Evolutionary conservation across 2,113 vertebrate genomes (phyloP), one percentile per base, ranked within the genome.

Genomic region (Syngnathoides biaculeatus): DNA sequence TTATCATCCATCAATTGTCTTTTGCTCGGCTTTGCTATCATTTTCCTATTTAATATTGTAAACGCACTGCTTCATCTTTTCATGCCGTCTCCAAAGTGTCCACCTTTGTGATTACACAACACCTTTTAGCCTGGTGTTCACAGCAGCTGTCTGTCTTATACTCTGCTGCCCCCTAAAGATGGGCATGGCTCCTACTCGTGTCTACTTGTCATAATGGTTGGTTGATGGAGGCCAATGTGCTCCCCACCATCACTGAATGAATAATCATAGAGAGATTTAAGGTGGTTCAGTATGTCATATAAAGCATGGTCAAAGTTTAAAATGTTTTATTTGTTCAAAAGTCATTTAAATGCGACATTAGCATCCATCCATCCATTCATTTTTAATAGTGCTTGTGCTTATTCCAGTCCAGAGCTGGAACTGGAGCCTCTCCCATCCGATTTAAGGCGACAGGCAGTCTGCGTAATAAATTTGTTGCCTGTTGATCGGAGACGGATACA

Each of bases 141-240:
- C 53, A 65, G 72, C 62, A 50, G 52, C 42, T 13, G 58, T 15
- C 79, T 73, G 38, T 38, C 60, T 72, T 71, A 77, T 80, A 22
- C 82, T 88, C 50, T 85, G 77, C 83, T 85, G 84, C 87, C 87
- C 84, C 73, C 88, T 56, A 13, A 72, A 83, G 90, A 84, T 52
- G 35, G 58, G 19, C 56, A 35, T 5, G 38, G 8, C 53, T 68
- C 42, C 58, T 55, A 56, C 20, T 17, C 9, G 12, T 53, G 9
- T 53, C 11, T 11, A 53, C n/a, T 26, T 53, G 52, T 24, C 13
- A 26, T 15, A 56, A 6, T 11, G 48, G 10, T 3, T 12, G 8
- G 15, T n/a, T 22, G n/a, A 52, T 24, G 52, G 2, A 15, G 2
- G 5, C 4, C 11, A 6, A 19, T 19, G 19, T 48, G n/a, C 45